Evolutionary conservation across 2,797 vertebrate genomes (phyloP).

Genomic region (Chelon labrosus): DNA sequence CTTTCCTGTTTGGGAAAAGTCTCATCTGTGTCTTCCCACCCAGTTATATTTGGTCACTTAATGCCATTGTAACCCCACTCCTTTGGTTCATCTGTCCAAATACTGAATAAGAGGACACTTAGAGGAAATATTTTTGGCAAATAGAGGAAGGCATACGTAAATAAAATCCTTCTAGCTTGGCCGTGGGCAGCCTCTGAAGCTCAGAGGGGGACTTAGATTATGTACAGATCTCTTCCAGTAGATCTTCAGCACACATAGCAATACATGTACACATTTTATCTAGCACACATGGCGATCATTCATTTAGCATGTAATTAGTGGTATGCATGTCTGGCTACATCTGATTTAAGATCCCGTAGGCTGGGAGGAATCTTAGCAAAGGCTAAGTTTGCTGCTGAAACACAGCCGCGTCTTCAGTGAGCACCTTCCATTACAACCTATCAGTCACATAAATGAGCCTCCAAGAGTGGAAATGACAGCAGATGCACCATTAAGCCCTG

Average conservation of each 20-base stretch:
- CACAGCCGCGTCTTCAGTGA: constrained; percentile 48
- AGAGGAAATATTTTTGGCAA: constrained; percentile 69
- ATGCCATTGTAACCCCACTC: constrained; percentile 41
- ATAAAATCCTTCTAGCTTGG: constrained; percentile 57
- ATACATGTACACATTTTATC: constrained; percentile 43
- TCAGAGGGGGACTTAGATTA: constrained; percentile 19
- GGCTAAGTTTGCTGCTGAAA: constrained; percentile 48
- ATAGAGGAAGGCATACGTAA: constrained; percentile 38
- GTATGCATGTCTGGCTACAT: constrained; percentile 49
- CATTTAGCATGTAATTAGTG: constrained; percentile 59
- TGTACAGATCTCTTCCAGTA: constrained; percentile 62
- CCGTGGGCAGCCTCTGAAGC: constrained; percentile 13
- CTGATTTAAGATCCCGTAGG: constrained; percentile 36
- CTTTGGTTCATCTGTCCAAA: constrained; percentile 76
- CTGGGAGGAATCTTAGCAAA: constrained; percentile 44
- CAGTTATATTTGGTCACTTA: constrained; percentile 74
- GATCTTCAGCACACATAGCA: constrained; percentile 47
- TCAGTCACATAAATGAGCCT: constrained; percentile 44
- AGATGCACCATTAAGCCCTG: constrained; percentile 27
- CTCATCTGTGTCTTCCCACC: constrained; percentile 23
- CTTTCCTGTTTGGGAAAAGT: constrained; percentile 24
- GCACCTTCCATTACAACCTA: constrained; percentile 37
- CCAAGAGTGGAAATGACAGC: constrained; percentile 38
- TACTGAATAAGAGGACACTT: constrained; percentile 58
- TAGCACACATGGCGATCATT: constrained; percentile 48